phyloP scores from a whole-genome alignment of 1,140 invertebrate species.

The Zaprionus africanus region DNA sequence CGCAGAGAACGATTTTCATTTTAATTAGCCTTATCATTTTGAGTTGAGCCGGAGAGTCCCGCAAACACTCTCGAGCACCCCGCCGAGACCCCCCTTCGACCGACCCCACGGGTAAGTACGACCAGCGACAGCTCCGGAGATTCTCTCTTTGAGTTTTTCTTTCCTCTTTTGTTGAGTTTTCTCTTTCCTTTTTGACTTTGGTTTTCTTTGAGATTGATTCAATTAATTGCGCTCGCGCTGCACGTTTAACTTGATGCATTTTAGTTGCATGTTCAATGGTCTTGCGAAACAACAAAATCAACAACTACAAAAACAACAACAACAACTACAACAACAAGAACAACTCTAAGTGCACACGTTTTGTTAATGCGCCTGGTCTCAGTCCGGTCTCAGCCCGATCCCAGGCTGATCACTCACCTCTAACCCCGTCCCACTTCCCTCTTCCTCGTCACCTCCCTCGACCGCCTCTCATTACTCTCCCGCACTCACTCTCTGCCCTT shows the following conservation, averaged over 20 bases:
- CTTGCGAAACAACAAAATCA: constrained; percentile 26
- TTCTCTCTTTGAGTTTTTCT: background rate
- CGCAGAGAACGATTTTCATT: constrained; percentile 24
- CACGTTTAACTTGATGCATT: constrained; percentile 64
- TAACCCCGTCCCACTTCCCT: background rate
- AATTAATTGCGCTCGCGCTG: constrained; percentile 41
- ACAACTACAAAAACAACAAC: constrained; percentile 8
- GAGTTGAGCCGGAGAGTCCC: background rate
- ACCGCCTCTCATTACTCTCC: background rate
- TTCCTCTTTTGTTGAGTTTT: constrained; percentile 4
- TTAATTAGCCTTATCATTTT: constrained; percentile 42
- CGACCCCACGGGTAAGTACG: constrained; percentile 34
- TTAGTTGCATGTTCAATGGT: constrained; percentile 60
- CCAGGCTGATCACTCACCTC: background rate
- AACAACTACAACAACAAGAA: constrained; percentile 51
- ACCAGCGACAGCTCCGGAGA: constrained; percentile 12
- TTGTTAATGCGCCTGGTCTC: background rate
- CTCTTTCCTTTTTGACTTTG: constrained; percentile 4
- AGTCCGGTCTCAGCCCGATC: background rate
- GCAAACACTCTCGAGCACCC: constrained; percentile 18
- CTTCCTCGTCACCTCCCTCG: background rate
- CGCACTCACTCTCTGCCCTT: constrained; percentile 49
- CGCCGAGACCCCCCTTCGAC: constrained; percentile 4
- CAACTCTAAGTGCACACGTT: constrained; percentile 26
- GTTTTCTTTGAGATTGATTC: constrained; percentile 9